Base-by-base conservation (phyloP, 2,113 vertebrate species). In the Rhinichthys klamathensis region DNA sequence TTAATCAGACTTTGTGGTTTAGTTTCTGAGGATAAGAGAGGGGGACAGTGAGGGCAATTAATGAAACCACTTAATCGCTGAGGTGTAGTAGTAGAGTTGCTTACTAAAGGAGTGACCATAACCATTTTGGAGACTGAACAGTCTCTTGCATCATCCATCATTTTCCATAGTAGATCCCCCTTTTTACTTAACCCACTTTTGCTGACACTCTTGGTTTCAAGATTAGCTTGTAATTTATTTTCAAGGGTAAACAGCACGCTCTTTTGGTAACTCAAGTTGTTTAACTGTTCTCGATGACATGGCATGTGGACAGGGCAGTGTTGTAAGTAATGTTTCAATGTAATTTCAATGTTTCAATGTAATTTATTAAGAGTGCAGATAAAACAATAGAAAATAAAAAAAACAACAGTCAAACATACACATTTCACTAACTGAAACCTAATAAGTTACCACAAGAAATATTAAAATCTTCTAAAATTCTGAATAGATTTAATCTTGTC, bases 391-490 rank as follows among this genome's bases (percentile, higher is more conserved):
- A 61, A 80, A 54, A 85, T 12, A 58, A 41, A 82, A 25, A 5
- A 44, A 11, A 38, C 16, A 46, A 21, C 32, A 18, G 3, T 25
- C 21, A 30, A 21, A 18, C 25, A 72, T 89, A 84, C 70, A 72
- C 87, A 16, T 75, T 90, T 83, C 67, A 85, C 88, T 86, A 54
- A 82, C 77, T 83, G 54, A 85, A 5, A 85, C 25, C 80, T 80
- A 87, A 92, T 91, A 90, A 87, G 81, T 91, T 89, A 91, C 0
- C 77, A 89, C 67, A 89, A n/a, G 82, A 83, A 84, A 87, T 84
- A 77, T 75, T 60, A 79, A 83, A 90, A 84, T 65, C 35, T 77
- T 11, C 35, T 44, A 25, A 69, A 67, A 30, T 72, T 78, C 58
- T 61, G 72, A n/a, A 82, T 70, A 46, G 44, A 78, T 67, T 85